Conservation (phyloP, 2,797 vertebrate species). For the Oryzias dopingdopingensis region DNA sequence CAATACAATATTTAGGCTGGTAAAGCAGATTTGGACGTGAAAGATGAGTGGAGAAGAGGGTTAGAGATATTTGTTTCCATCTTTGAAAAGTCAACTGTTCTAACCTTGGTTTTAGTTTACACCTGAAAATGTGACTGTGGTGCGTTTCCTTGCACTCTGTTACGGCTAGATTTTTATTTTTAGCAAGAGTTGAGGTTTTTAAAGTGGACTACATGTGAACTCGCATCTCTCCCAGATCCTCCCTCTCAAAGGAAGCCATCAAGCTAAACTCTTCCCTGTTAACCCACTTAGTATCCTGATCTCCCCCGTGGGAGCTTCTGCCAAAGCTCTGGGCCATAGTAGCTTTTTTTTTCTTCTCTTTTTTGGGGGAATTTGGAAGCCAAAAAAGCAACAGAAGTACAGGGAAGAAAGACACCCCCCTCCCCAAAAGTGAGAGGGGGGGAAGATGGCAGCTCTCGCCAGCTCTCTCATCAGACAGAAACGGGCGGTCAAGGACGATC, state of each 20-base stretch:
- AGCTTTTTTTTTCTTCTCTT: slow-evolving; percentile 24
- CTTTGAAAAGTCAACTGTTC: slow-evolving; percentile 41
- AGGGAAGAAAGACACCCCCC: slow-evolving; percentile 72
- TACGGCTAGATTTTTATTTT: slow-evolving; percentile 43
- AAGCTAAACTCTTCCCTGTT: slow-evolving; percentile 66
- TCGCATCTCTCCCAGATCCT: slow-evolving; percentile 43
- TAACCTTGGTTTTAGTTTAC: slow-evolving; percentile 27
- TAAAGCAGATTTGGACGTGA: slow-evolving; percentile 33
- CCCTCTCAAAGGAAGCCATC: slow-evolving; percentile 59
- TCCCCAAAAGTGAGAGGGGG: slow-evolving; percentile 81
- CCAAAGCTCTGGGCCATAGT: slow-evolving; percentile 47
- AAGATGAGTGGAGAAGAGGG: slow-evolving; percentile 63
- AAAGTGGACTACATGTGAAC: slow-evolving; percentile 61
- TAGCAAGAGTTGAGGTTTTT: slow-evolving; percentile 30
- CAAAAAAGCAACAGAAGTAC: slow-evolving; percentile 50
- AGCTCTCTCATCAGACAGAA: slow-evolving; percentile 93
- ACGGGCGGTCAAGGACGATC: slow-evolving; percentile 87
- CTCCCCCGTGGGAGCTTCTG: slow-evolving; percentile 60
- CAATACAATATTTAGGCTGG: slow-evolving; percentile 30
- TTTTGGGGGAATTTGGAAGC: slow-evolving; percentile 1
- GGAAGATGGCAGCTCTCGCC: slow-evolving; percentile 91
- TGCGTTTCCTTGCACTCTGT: slow-evolving; percentile 34
- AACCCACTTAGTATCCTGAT: slow-evolving; percentile 57
- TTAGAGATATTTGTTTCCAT: slow-evolving; percentile 33
- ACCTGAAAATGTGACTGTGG: slow-evolving; percentile 61